Evolutionary conservation across 2,113 vertebrate genomes (phyloP).

Genomic region (Synodontis membranacea): DNA sequence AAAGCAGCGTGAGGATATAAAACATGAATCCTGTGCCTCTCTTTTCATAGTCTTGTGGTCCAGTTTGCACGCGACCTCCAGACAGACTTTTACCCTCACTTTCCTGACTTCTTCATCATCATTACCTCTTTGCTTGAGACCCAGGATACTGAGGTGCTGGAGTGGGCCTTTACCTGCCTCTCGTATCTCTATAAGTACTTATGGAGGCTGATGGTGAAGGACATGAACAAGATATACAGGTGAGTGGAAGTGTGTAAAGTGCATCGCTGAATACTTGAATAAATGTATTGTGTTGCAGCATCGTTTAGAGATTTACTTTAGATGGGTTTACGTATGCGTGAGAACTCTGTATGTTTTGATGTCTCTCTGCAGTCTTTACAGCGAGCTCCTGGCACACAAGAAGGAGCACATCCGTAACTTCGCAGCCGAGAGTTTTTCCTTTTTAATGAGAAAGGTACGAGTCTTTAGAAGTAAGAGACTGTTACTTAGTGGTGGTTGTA

Average conservation of each 20-base stretch:
- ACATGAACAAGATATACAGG: slow-evolving; percentile 92
- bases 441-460: slow-evolving; percentile 95
- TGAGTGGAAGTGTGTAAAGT: slow-evolving; percentile 56
- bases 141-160: slow-evolving; percentile 88
- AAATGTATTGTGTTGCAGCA: not conserved
- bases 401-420: slow-evolving; percentile 95
- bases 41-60: slow-evolving; percentile 82
- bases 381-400: slow-evolving; percentile 87
- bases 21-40: not conserved
- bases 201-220: slow-evolving; percentile 95
- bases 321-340: not conserved
- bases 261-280: too few species aligned
- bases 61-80: slow-evolving; percentile 96
- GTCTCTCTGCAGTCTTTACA: slow-evolving; percentile 82
- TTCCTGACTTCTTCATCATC: slow-evolving; percentile 87
- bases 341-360: not conserved
- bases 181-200: slow-evolving; percentile 97
- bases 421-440: slow-evolving; percentile 97
- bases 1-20: not conserved
- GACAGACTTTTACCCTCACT: slow-evolving; percentile 94
- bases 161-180: slow-evolving; percentile 92
- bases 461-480: not conserved
- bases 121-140: slow-evolving; percentile 88
- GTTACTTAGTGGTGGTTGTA: not conserved
- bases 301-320: not conserved